These are phyloP conservation scores for Melanerpes formicivorus DNA, from an alignment of 2,113 vertebrate species.

Conservation along the genomic window DNA sequence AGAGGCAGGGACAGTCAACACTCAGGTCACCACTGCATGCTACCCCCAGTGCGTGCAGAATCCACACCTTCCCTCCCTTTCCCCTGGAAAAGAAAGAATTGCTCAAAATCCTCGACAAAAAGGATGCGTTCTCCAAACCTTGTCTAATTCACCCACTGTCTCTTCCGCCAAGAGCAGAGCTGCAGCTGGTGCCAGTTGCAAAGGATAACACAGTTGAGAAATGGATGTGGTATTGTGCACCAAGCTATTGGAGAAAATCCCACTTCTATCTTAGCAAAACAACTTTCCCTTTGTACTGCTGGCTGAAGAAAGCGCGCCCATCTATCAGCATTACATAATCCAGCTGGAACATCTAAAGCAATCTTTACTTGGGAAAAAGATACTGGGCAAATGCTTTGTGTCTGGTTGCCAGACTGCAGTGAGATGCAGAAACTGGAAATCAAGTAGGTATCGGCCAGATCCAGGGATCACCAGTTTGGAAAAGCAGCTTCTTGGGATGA, in stretches of 20 bases:
- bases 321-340: background rate
- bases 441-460: background rate
- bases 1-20: background rate
- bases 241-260: background rate
- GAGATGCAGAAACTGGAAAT: background rate
- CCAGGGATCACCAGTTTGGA: background rate
- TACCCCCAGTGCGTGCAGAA: background rate
- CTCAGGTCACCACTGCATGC: accelerated
- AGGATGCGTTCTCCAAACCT: background rate
- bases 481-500: background rate
- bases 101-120: background rate
- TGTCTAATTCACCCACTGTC: background rate
- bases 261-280: background rate
- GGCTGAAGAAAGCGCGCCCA: background rate
- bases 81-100: background rate
- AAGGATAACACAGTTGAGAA: background rate
- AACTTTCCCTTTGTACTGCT: background rate
- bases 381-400: background rate
- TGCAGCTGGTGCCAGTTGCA: background rate
- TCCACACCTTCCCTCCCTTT: background rate
- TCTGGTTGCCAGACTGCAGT: background rate
- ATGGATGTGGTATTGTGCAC: background rate
- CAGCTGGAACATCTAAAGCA: background rate
- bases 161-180: background rate
- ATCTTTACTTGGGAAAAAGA: background rate